A percentile compares a stretch with the other conserved stretches of the same genome.
These are phyloP conservation scores for Amphipyra tragopoginis DNA, from an alignment of 2,888 invertebrate species.

Conservation along the genomic window DNA sequence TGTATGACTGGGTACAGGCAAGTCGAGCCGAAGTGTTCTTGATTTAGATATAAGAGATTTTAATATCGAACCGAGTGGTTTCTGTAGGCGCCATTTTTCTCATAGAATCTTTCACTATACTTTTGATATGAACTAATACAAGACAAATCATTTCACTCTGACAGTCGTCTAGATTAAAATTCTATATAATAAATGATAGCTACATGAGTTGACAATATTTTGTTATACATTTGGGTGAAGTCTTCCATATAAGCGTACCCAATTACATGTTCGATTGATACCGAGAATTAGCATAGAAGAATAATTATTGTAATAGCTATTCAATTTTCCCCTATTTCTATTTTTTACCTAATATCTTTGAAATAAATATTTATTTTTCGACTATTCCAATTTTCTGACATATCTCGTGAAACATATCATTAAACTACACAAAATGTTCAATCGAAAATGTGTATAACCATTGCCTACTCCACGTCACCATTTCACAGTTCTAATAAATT, in stretches of 20 bases:
- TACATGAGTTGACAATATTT: constrained; percentile 45
- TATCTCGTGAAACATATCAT: constrained; percentile 76
- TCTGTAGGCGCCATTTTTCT: constrained; percentile 63
- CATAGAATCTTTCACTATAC: constrained; percentile 42
- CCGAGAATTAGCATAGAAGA: constrained; percentile 16
- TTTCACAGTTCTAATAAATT: constrained; percentile 12
- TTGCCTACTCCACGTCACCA: constrained; percentile 9
- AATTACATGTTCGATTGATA: constrained; percentile 26
- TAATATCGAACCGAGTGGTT: constrained; percentile 54
- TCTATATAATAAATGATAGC: constrained; percentile 22
- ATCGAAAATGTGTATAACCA: constrained; percentile 21
- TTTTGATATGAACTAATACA: constrained; percentile 52
- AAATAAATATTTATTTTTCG: constrained; percentile 34
- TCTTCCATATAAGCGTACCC: constrained; percentile 50
- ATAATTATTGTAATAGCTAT: constrained; percentile 9
- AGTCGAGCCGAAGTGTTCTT: constrained; percentile 66
- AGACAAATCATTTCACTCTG: constrained; percentile 31
- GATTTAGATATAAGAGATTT: constrained; percentile 59
- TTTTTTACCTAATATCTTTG: constrained; percentile 26
- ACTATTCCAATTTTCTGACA: constrained; percentile 57
- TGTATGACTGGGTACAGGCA: constrained; percentile 58
- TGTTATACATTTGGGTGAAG: constrained; percentile 40
- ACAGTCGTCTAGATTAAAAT: constrained; percentile 37
- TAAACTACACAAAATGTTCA: constrained; percentile 30
- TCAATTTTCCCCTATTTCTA: constrained; percentile 14